A percentile compares a stretch with the other conserved stretches of the same genome.
These are phyloP conservation scores for Chromoteleia sp. DNA, from an alignment of 2,888 invertebrate species.

Conservation along the genomic window DNA sequence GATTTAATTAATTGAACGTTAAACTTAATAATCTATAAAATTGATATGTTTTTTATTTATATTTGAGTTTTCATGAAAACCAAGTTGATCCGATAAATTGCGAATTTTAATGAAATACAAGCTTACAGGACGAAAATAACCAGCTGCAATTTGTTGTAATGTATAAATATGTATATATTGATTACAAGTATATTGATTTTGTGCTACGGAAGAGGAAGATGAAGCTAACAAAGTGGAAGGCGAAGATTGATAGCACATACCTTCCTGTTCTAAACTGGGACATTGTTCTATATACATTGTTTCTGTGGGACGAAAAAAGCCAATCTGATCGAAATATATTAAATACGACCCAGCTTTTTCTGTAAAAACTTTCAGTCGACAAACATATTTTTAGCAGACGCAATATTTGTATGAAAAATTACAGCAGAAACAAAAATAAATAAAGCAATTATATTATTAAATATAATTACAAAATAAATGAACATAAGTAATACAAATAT, in stretches of 20 bases:
- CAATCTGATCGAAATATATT: conserved; percentile 40
- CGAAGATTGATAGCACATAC: conserved; percentile 73
- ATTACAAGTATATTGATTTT: conserved; percentile 62
- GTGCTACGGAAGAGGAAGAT: conserved; percentile 59
- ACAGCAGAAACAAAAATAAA: conserved; percentile 1
- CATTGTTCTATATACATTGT: conserved; percentile 63
- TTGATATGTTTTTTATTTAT: too few species aligned
- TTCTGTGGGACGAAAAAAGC: conserved; percentile 42
- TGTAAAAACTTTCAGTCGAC: conserved; percentile 1
- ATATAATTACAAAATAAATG: neutral
- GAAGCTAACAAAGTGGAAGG: conserved; percentile 72
- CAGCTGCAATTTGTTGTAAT: conserved; percentile 19
- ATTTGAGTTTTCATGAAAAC: too few species aligned
- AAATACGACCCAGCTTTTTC: conserved; percentile 12
- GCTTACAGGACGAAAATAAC: conserved; percentile 1
- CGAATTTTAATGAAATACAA: neutral
- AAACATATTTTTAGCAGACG: conserved; percentile 12
- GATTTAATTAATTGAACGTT: neutral
- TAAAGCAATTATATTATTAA: too few species aligned
- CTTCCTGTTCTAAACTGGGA: conserved; percentile 72
- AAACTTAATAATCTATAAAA: too few species aligned
- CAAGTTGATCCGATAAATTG: neutral
- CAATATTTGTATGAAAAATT: conserved; percentile 18
- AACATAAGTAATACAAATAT: too few species aligned
- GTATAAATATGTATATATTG: conserved; percentile 50